Evolutionary conservation across 2,113 vertebrate species (phyloP).

Genomic region (Callopanchax toddi): DNA sequence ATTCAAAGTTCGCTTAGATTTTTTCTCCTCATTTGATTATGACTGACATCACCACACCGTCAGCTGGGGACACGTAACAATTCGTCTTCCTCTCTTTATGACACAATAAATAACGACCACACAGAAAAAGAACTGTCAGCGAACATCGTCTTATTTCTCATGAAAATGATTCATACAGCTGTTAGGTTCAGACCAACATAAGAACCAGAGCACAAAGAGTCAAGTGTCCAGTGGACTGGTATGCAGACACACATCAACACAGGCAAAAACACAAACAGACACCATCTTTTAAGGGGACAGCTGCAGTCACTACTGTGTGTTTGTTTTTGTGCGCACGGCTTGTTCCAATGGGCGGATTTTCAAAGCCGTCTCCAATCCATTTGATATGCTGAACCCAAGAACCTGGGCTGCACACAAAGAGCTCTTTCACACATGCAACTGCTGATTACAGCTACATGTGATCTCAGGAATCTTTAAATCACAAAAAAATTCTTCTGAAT

Average conservation of each 20-base stretch:
- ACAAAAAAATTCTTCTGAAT: constrained; percentile 64
- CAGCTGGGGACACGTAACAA: constrained; percentile 5
- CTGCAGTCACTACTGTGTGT: constrained; percentile 54
- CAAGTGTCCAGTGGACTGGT: constrained; percentile 48
- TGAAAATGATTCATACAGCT: constrained; percentile 8
- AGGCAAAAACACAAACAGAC: constrained; percentile 46
- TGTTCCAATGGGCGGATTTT: constrained; percentile 70
- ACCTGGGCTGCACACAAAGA: constrained; percentile 75
- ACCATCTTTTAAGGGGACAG: constrained; percentile 48
- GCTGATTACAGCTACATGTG: constrained; percentile 74
- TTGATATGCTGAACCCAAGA: constrained; percentile 80
- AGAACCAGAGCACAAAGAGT: constrained; percentile 30
- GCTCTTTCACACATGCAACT: constrained; percentile 75
- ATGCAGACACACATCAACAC: constrained; percentile 50
- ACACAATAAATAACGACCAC: constrained; percentile 29
- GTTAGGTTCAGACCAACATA: constrained; percentile 31
- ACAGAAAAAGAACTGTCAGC: constrained; percentile 9
- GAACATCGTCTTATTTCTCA: background rate
- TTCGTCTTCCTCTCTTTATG: background rate
- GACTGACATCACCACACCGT: constrained; percentile 28
- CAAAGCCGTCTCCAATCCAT: constrained; percentile 79
- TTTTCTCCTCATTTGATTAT: constrained; percentile 34
- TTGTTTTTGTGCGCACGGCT: constrained; percentile 72
- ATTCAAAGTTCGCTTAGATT: background rate
- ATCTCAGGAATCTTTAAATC: constrained; percentile 76